Conservation (phyloP, 2,797 vertebrate genomes). For the Lophius americanus region DNA sequence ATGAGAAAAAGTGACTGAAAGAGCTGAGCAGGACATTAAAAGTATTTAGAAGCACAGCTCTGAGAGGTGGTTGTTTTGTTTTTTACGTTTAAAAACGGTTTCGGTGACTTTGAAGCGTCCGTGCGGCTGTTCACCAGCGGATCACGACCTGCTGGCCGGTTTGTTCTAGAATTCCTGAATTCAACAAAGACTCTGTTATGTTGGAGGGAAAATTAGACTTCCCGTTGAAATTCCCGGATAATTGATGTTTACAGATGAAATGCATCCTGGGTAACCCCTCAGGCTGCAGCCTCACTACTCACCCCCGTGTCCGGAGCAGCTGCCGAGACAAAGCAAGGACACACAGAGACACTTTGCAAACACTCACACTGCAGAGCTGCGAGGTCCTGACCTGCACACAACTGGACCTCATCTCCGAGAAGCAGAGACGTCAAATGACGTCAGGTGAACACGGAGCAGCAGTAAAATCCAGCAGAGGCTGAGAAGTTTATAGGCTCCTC, state of each 20-base stretch:
- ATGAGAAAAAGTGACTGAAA: no score
- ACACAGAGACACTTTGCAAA: conserved; percentile 10
- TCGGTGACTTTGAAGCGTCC: not conserved
- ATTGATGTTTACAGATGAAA: conserved; percentile 21
- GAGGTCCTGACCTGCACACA: conserved; percentile 76
- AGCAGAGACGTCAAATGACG: not conserved
- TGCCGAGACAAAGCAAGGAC: conserved; percentile 6
- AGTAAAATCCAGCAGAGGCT: conserved; percentile 23
- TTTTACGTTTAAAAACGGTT: conserved; percentile 1
- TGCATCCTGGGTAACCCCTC: conserved; percentile 27
- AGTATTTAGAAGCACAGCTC: no score
- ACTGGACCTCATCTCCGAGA: conserved; percentile 82
- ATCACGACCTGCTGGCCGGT: conserved; percentile 17
- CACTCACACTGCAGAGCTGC: conserved; percentile 77
- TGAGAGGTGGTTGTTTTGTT: no score
- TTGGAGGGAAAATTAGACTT: conserved; percentile 20
- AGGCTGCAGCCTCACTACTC: conserved; percentile 16
- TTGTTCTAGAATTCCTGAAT: conserved; percentile 58
- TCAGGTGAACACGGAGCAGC: not conserved
- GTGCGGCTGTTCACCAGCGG: conserved; percentile 16
- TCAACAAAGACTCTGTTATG: conserved; percentile 43
- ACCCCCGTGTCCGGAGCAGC: conserved; percentile 21
- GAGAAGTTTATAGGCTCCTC: conserved; percentile 1
- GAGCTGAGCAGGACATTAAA: no score
- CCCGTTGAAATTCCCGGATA: conserved; percentile 13